These are phyloP conservation scores for Zaprionus ghesquierei DNA, from an alignment of 1,140 invertebrate genomes.

Conservation along the genomic window DNA sequence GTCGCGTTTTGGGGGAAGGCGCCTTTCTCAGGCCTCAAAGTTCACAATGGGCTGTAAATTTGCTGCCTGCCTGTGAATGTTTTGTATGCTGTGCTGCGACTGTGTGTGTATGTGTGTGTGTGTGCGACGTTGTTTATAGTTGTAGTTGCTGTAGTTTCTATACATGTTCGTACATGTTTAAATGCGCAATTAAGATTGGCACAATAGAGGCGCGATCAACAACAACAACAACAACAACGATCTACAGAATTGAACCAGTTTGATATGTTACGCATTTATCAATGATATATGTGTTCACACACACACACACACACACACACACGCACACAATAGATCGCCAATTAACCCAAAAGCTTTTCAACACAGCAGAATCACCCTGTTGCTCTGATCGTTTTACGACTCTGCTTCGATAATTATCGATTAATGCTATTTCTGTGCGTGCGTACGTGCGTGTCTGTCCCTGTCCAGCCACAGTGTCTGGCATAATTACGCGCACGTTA, in stretches of 20 bases:
- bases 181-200: conserved; percentile 80
- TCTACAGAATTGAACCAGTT: conserved; percentile 77
- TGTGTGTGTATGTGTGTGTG: conserved; percentile 38
- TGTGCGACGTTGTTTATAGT: conserved; percentile 65
- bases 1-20: conserved; percentile 40
- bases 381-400: conserved; percentile 17
- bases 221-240: conserved; percentile 40
- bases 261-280: conserved; percentile 76
- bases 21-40: conserved; percentile 64
- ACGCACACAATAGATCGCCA: not conserved
- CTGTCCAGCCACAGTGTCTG: conserved; percentile 57
- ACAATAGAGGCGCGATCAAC: conserved; percentile 47
- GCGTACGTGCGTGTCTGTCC: not conserved
- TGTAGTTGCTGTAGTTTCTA: conserved; percentile 48
- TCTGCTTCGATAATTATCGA: conserved; percentile 27
- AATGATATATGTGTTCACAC: conserved; percentile 21
- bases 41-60: conserved; percentile 61
- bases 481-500: conserved; percentile 56
- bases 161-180: conserved; percentile 51
- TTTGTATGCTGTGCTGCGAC: conserved; percentile 6
- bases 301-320: not conserved
- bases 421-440: not conserved
- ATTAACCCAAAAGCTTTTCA: conserved; percentile 23
- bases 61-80: conserved; percentile 15
- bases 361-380: conserved; percentile 28